A percentile compares a stretch with the other conserved stretches of the same genome.
phyloP scores from a whole-genome alignment of 2,797 vertebrate species.

The Allobates femoralis region DNA sequence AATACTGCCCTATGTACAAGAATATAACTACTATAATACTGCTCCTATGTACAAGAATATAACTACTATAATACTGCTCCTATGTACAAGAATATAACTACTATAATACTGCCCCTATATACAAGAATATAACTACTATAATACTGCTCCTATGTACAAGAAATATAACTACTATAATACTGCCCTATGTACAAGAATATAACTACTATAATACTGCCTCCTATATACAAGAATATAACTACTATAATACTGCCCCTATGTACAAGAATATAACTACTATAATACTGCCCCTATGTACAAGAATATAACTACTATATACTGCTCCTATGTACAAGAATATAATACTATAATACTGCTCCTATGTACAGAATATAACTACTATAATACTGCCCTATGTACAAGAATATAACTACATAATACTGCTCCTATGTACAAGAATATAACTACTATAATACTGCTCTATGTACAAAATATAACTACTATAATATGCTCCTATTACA shows the following conservation, averaged over 20 bases:
- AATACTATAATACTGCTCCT: constrained; percentile 17
- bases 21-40: constrained; percentile 30
- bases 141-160: constrained; percentile 10
- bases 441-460: constrained; percentile 22
- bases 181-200: background rate
- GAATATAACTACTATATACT: constrained; percentile 22
- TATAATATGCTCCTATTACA: constrained; percentile 11
- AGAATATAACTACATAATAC: constrained; percentile 27
- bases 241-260: constrained; percentile 28
- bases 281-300: constrained; percentile 22
- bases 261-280: constrained; percentile 28
- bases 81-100: background rate
- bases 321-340: constrained; percentile 17
- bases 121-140: constrained; percentile 12
- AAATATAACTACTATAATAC: background rate
- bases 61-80: constrained; percentile 13
- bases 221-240: constrained; percentile 17
- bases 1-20: constrained; percentile 13
- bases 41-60: constrained; percentile 10
- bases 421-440: constrained; percentile 14
- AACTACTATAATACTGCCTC: constrained; percentile 8
- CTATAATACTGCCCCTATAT: background rate
- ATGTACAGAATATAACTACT: constrained; percentile 10
- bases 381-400: constrained; percentile 12
- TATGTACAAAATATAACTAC: constrained; percentile 15